phyloP scores from a whole-genome alignment of 2,797 vertebrate genomes.

The Pantherophis vulpinus region DNA sequence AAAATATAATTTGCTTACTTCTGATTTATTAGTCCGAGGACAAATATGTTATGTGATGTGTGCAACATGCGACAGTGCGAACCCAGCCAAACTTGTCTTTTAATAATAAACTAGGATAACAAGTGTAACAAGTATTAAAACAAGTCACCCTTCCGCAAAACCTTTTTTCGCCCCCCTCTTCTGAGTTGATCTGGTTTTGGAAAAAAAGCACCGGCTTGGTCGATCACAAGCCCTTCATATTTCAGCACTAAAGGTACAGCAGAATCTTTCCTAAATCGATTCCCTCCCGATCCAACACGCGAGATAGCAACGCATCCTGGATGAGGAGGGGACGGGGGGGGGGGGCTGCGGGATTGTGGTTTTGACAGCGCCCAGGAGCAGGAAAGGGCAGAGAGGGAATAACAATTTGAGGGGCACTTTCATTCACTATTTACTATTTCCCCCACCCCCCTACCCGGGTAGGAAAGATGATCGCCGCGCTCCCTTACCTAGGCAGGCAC shows the following conservation, averaged over 20 bases:
- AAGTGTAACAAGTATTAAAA: no score
- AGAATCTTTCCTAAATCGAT: neutral
- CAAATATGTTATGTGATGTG: neutral
- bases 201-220: neutral
- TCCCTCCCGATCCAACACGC: neutral
- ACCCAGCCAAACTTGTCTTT: neutral
- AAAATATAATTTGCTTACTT: neutral
- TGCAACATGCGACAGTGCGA: neutral
- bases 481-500: slow-evolving; percentile 86
- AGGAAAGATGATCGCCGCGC: neutral
- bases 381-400: neutral
- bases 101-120: neutral
- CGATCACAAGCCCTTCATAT: neutral
- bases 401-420: neutral
- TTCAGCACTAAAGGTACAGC: neutral
- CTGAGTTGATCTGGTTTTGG: neutral
- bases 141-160: no score
- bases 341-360: neutral
- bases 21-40: neutral
- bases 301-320: neutral
- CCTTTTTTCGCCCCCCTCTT: fast-evolving
- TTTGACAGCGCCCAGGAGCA: neutral
- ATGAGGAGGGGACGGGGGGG: neutral
- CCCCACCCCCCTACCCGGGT: no score
- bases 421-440: neutral